These are phyloP conservation scores for Bufo bufo DNA, from an alignment of 2,113 vertebrate species.

Conservation along the genomic window DNA sequence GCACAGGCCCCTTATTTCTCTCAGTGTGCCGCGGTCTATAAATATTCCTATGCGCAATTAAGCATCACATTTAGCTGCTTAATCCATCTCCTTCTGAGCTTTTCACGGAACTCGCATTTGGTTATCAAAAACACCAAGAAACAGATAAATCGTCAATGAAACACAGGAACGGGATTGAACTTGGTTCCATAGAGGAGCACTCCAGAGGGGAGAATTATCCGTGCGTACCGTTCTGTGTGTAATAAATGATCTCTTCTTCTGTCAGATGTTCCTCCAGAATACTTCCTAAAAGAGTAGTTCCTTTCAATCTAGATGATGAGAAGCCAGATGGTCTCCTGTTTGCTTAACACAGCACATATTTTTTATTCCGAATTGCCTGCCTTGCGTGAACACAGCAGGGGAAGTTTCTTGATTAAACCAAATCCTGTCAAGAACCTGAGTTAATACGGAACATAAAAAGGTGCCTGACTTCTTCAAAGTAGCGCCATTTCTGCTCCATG, in stretches of 20 bases:
- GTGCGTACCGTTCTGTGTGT: neutral
- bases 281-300: constrained; percentile 45
- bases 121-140: constrained; percentile 43
- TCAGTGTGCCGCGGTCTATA: constrained; percentile 49
- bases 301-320: constrained; percentile 48
- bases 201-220: constrained; percentile 9
- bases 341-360: constrained; percentile 51
- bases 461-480: constrained; percentile 21
- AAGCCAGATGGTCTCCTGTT: constrained; percentile 54
- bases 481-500: constrained; percentile 35
- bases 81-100: constrained; percentile 51
- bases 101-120: constrained; percentile 39
- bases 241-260: constrained; percentile 25
- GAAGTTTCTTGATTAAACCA: constrained; percentile 40
- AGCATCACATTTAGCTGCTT: constrained; percentile 45
- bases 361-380: constrained; percentile 4
- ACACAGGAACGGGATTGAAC: constrained; percentile 5
- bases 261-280: constrained; percentile 33
- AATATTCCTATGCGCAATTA: constrained; percentile 52
- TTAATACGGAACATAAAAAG: constrained; percentile 44
- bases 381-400: constrained; percentile 43
- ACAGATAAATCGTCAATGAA: constrained; percentile 12
- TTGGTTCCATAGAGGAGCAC: neutral
- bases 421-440: constrained; percentile 29
- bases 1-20: constrained; percentile 46